Conservation (phyloP, 2,888 invertebrate genomes). For the Pseudococcus jackbeardsleyi region DNA sequence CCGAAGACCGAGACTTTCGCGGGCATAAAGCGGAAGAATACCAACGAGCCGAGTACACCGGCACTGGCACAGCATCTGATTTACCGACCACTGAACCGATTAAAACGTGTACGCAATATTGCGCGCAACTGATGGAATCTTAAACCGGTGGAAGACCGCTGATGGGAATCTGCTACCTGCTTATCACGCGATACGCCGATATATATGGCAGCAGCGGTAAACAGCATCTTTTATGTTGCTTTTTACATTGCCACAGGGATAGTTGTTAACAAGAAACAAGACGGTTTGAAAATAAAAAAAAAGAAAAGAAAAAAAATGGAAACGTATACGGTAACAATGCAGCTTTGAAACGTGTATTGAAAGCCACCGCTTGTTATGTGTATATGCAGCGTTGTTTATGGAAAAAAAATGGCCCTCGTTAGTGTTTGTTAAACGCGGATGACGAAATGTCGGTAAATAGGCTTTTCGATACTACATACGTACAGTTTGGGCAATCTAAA, state of each 20-base stretch:
- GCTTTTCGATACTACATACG: conserved; percentile 5
- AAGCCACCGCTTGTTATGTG: conserved; percentile 61
- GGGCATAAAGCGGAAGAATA: not conserved
- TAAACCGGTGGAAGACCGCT: conserved; percentile 64
- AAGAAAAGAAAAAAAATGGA: conserved; percentile 55
- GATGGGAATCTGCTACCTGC: conserved; percentile 65
- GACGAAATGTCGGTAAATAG: conserved; percentile 59
- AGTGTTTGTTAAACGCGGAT: conserved; percentile 56
- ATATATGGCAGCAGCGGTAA: conserved; percentile 60
- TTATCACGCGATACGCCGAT: conserved; percentile 65
- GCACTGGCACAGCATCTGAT: conserved; percentile 17
- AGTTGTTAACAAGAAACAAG: conserved; percentile 65
- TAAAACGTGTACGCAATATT: conserved; percentile 59
- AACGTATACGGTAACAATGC: conserved; percentile 63
- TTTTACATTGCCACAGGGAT: conserved; percentile 62
- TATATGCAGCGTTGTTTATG: conserved; percentile 60
- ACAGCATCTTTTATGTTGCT: conserved; percentile 63
- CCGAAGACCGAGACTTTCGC: too few species aligned
- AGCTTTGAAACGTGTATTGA: conserved; percentile 55
- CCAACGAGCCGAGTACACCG: not conserved
- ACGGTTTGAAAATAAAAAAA: conserved; percentile 52
- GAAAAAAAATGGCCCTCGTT: conserved; percentile 62
- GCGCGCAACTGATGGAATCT: conserved; percentile 64
- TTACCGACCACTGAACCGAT: conserved; percentile 63
- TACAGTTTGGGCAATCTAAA: conserved; percentile 28